Conservation (phyloP, 2,797 vertebrate species). For the Hirundo rustica region DNA sequence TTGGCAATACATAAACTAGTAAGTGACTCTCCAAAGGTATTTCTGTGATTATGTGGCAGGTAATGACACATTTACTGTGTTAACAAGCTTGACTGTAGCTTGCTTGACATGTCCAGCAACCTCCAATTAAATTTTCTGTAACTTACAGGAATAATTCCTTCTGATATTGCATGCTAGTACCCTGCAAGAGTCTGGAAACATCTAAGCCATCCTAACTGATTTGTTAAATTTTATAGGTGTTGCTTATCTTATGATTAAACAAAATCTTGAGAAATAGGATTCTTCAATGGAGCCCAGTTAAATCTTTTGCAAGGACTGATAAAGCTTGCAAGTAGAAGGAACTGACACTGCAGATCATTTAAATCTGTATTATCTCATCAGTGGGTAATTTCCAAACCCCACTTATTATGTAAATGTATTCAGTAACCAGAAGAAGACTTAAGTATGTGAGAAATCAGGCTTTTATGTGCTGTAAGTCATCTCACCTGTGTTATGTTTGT, state of each 20-base stretch:
- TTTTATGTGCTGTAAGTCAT: not conserved
- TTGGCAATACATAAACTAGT: not conserved
- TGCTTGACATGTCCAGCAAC: not conserved
- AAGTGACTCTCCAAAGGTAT: not conserved
- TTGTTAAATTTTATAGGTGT: not conserved
- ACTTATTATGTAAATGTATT: slow-evolving; percentile 28
- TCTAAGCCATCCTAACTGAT: not conserved
- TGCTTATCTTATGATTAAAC: not conserved
- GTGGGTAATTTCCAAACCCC: slow-evolving; percentile 3
- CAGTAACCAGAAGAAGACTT: not conserved
- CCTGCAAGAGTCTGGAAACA: not conserved
- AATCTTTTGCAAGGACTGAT: slow-evolving; percentile 1
- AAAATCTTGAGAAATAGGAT: not conserved
- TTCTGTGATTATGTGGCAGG: not conserved
- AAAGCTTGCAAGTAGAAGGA: not conserved
- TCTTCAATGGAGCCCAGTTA: not conserved
- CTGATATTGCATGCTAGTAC: not conserved
- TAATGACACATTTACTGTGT: not conserved
- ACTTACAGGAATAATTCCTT: not conserved
- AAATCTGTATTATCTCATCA: slow-evolving; percentile 29
- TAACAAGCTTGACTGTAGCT: not conserved
- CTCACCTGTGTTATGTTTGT: slow-evolving; percentile 13
- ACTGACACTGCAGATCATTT: slow-evolving; percentile 2
- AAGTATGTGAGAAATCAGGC: slow-evolving; percentile 8
- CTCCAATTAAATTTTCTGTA: not conserved